These are phyloP conservation scores for Tachyglossus aculeatus DNA, from an alignment of 2,797 vertebrate species.

Conservation along the genomic window DNA sequence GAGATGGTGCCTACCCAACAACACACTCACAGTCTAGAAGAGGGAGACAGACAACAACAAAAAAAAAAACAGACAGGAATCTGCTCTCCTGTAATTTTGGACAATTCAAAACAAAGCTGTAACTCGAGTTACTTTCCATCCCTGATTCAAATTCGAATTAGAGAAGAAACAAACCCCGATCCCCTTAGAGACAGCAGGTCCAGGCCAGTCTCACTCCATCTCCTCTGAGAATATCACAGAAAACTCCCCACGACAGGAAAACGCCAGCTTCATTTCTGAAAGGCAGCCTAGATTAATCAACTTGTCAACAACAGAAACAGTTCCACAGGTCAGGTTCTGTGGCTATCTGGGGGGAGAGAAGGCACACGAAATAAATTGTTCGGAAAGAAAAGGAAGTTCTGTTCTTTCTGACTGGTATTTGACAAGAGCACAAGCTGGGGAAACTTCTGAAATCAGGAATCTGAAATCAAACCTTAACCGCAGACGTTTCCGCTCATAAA, in stretches of 20 bases:
- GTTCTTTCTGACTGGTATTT: not conserved
- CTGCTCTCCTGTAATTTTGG: too few relatives aligned
- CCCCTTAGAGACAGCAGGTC: not conserved
- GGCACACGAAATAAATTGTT: not conserved
- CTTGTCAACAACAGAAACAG: not conserved
- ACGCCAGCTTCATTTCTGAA: not conserved
- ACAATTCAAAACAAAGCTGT: too few relatives aligned
- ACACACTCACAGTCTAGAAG: too few relatives aligned
- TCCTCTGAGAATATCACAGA: not conserved
- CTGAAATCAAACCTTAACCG: not conserved
- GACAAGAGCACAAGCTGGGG: not conserved
- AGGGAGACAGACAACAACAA: too few relatives aligned
- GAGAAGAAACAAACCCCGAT: not conserved
- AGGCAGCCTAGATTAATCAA: not conserved
- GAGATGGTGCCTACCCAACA: too few relatives aligned
- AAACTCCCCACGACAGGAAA: not conserved
- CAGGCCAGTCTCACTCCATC: not conserved
- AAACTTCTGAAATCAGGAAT: not conserved
- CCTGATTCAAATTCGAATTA: not conserved
- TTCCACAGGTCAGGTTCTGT: not conserved
- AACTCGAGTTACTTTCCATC: too few relatives aligned
- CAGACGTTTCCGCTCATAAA: rapidly evolving
- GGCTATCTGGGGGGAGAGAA: not conserved
- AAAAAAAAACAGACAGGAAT: too few relatives aligned
- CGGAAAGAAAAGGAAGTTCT: not conserved